Conservation (phyloP, 1,140 invertebrate species). For the Cydia amplana region DNA sequence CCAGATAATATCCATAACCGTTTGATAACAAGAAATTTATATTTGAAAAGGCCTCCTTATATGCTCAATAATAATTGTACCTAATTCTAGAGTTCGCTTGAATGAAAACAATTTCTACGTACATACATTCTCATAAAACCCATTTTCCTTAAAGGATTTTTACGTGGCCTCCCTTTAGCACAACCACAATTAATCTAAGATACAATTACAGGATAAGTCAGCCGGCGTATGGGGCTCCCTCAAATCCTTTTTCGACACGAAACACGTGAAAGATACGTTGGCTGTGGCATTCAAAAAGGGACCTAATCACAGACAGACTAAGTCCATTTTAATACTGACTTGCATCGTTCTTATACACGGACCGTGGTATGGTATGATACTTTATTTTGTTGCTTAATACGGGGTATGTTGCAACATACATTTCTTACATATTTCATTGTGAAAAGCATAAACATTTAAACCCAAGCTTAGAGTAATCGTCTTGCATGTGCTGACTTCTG, state of each 20-base stretch:
- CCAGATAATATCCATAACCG: too few species aligned
- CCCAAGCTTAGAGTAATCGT: too few species aligned
- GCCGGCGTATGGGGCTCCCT: constrained; percentile 51
- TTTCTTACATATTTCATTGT: neutral
- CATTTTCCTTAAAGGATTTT: constrained; percentile 13
- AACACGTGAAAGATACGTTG: constrained; percentile 72
- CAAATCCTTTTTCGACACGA: constrained; percentile 73
- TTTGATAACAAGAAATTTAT: too few species aligned
- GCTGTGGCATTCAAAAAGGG: constrained; percentile 73
- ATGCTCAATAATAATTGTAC: neutral
- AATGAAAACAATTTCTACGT: neutral
- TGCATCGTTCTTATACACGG: constrained; percentile 71
- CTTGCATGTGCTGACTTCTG: too few species aligned
- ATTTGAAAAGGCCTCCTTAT: too few species aligned
- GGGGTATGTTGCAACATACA: neutral
- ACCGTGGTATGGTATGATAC: constrained; percentile 80
- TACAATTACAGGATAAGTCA: constrained; percentile 53
- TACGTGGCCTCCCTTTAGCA: neutral
- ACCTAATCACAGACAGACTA: constrained; percentile 62
- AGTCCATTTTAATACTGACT: constrained; percentile 61
- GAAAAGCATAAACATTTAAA: neutral
- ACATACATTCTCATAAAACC: neutral
- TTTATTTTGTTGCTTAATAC: constrained; percentile 27
- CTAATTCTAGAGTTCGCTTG: neutral
- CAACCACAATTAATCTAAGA: constrained; percentile 17